Evolutionary conservation across 2,797 vertebrate species (phyloP).

Genomic region (Cyprinella venusta): DNA sequence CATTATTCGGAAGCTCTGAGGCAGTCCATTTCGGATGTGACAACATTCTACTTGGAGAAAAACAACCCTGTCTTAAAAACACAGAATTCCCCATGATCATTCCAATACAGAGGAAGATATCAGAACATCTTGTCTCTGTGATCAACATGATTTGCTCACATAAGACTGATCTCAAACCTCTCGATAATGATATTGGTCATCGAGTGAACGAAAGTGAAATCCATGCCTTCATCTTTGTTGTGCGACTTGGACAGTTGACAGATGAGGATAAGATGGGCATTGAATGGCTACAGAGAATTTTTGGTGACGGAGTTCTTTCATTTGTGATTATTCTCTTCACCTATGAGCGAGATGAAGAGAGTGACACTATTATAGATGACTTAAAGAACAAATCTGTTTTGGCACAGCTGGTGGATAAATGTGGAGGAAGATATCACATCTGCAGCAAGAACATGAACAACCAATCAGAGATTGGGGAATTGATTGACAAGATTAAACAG

Average conservation of each 20-base stretch:
- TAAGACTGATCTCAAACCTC: not conserved
- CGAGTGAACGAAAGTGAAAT: not conserved
- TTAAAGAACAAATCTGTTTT: constrained; percentile 48
- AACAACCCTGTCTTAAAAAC: not conserved
- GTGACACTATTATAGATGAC: constrained; percentile 39
- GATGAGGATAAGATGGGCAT: not conserved
- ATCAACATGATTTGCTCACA: constrained; percentile 1
- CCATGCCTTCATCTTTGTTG: not conserved
- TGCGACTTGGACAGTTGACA: not conserved
- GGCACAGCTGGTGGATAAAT: constrained; percentile 33
- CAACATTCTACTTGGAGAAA: not conserved
- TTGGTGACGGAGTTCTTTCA: constrained; percentile 57
- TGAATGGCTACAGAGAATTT: constrained; percentile 49
- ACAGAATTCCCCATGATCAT: not conserved
- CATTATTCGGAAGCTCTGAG: not conserved
- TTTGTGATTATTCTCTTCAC: constrained; percentile 2
- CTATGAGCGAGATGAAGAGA: constrained; percentile 15
- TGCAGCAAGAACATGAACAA: constrained; percentile 47
- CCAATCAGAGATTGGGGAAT: not conserved
- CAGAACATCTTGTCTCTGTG: not conserved
- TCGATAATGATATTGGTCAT: not conserved
- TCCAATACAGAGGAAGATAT: not conserved
- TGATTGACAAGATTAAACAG: not conserved
- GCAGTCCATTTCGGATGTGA: not conserved
- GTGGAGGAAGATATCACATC: constrained; percentile 54